These are phyloP conservation scores for Oligia latruncula DNA, from an alignment of 2,888 invertebrate genomes.

Conservation along the genomic window DNA sequence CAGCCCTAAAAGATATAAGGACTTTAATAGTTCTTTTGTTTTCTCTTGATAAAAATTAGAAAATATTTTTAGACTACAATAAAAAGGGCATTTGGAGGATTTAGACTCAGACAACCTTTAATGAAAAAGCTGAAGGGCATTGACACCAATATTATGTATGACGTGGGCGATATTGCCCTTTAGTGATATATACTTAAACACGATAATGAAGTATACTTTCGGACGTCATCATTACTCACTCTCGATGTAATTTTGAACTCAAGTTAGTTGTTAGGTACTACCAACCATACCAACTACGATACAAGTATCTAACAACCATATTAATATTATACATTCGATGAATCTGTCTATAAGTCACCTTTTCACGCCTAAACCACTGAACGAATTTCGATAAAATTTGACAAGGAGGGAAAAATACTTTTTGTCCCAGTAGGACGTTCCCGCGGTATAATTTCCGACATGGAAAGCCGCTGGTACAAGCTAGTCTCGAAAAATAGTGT, in stretches of 20 bases:
- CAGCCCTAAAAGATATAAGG: background rate
- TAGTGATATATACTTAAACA: background rate
- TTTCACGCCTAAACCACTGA: too few relatives aligned
- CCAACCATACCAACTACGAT: too few relatives aligned
- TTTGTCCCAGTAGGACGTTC: too few relatives aligned
- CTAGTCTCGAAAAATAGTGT: too few relatives aligned
- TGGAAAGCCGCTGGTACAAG: too few relatives aligned
- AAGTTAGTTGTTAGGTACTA: background rate
- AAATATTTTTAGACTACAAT: background rate
- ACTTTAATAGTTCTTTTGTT: background rate
- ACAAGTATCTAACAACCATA: too few relatives aligned
- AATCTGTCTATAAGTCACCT: too few relatives aligned
- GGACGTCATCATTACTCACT: background rate
- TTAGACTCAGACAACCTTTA: background rate
- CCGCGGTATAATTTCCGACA: too few relatives aligned
- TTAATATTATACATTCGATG: too few relatives aligned
- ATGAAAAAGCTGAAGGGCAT: background rate
- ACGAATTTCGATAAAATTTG: too few relatives aligned
- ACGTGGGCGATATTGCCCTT: constrained; percentile 8
- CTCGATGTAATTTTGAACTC: background rate
- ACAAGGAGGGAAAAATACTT: too few relatives aligned
- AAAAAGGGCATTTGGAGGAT: background rate
- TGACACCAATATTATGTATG: background rate
- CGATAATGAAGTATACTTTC: background rate
- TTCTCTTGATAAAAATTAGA: background rate